Evolutionary conservation across 1,140 invertebrate species (phyloP).

Genomic region (Archivesica marissinica): DNA sequence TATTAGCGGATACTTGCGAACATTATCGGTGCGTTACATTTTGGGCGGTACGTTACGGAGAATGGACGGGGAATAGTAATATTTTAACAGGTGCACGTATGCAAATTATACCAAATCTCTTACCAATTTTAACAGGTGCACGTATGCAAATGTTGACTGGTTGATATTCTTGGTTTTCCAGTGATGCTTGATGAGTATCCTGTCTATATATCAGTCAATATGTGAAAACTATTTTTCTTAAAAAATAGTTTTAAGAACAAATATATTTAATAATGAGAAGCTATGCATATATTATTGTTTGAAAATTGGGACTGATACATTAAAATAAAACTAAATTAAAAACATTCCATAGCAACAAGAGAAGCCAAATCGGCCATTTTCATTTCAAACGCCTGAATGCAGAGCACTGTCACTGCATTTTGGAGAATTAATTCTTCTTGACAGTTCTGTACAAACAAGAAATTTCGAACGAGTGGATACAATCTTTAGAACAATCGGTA

Average conservation of each 20-base stretch:
- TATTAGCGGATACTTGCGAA: too few species aligned
- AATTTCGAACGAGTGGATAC: not conserved
- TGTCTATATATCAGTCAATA: too few species aligned
- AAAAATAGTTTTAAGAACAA: not conserved
- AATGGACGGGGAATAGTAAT: not conserved
- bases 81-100: constrained; percentile 8
- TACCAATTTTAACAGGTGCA: too few species aligned
- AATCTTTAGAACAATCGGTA: not conserved
- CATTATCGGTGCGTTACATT: too few species aligned
- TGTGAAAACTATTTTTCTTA: not conserved
- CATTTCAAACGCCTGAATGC: not conserved
- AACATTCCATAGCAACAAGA: constrained; percentile 26
- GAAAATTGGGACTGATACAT: not conserved
- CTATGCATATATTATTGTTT: not conserved
- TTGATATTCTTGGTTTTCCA: too few species aligned
- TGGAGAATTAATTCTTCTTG: not conserved
- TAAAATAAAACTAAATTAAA: not conserved
- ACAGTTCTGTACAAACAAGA: not conserved
- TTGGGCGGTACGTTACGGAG: too few species aligned
- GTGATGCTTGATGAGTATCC: too few species aligned
- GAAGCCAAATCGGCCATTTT: constrained; percentile 41
- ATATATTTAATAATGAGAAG: not conserved
- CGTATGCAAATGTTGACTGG: too few species aligned
- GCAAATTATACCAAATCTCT: too few species aligned
- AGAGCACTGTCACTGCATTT: not conserved